These are phyloP conservation scores for Drepana arcuata DNA, from an alignment of 1,140 invertebrate species.

Conservation along the genomic window DNA sequence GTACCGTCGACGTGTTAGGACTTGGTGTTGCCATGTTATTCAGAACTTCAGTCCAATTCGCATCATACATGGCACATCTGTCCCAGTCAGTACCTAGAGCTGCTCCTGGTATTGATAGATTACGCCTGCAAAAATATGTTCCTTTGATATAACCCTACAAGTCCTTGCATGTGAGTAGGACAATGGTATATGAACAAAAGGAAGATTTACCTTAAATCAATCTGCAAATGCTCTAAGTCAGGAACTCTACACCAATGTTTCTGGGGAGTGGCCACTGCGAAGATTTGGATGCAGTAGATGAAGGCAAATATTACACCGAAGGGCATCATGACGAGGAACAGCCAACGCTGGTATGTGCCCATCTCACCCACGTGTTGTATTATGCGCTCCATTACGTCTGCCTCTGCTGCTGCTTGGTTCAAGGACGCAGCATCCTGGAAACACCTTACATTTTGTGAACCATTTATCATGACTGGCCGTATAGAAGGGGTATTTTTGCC, in stretches of 20 bases:
- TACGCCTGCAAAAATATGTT: conserved; percentile 21
- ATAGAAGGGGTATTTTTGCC: too few relatives aligned
- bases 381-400: not conserved
- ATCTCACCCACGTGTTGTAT: conserved; percentile 28
- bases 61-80: conserved; percentile 31
- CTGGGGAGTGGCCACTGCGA: conserved; percentile 37
- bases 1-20: conserved; percentile 12
- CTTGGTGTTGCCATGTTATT: conserved; percentile 25
- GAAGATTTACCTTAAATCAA: conserved; percentile 35
- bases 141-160: not conserved
- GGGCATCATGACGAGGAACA: conserved; percentile 32
- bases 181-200: not conserved
- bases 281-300: conserved; percentile 41
- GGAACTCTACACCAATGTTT: conserved; percentile 45
- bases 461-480: too few relatives aligned
- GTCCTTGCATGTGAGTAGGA: not conserved
- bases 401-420: not conserved
- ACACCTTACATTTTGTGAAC: too few relatives aligned
- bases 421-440: not conserved
- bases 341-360: conserved; percentile 33
- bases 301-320: conserved; percentile 34
- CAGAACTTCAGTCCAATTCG: conserved; percentile 34
- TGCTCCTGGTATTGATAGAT: conserved; percentile 26
- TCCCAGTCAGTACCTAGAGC: conserved; percentile 21
- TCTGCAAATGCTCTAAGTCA: conserved; percentile 23